Evolutionary conservation across 1,140 invertebrate species (phyloP), one percentile per base, ranked within the genome.

Genomic region (Oncopeltus fasciatus): DNA sequence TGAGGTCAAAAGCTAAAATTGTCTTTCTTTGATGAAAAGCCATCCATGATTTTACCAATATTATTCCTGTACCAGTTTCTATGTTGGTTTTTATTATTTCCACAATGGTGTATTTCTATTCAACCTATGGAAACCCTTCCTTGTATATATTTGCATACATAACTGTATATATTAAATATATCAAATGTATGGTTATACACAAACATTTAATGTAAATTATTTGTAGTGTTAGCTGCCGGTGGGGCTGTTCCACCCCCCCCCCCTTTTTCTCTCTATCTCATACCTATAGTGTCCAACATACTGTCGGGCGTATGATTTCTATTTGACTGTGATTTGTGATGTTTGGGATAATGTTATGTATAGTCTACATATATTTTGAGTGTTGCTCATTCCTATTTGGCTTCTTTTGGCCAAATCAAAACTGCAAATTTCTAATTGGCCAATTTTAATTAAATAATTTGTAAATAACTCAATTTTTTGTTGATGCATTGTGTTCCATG

Each of bases 241-340:
- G 21, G 26, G n/a, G n/a, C n/a, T n/a, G n/a, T n/a, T n/a, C n/a
- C n/a, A n/a, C n/a, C n/a, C n/a, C n/a, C n/a, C n/a, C n/a, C n/a
- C n/a, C n/a, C n/a, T n/a, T n/a, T n/a, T n/a, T n/a, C n/a, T n/a
- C n/a, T n/a, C n/a, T n/a, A n/a, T n/a, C n/a, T 24, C 26, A 53
- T 53, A 53, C 49, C 49, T 53, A 24, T n/a, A n/a, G n/a, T 24
- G 49, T 53, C 21, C 26, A 53, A 53, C 20, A 18, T 53, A 53
- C 21, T 27, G 26, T 53, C 21, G 49, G 49, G 49, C 26, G 49
- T 53, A 53, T 27, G 49, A 24, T 53, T 53, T 53, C 49, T 53
- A 53, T 53, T 53, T 53, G 49, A 53, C 49, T 53, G 49, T 53
- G 49, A 53, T 53, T 53, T 24, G 21, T 53, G 49, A 53, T 47